Evolutionary conservation across 1,140 invertebrate genomes (phyloP).

Genomic region (Agraylea sexmaculata): DNA sequence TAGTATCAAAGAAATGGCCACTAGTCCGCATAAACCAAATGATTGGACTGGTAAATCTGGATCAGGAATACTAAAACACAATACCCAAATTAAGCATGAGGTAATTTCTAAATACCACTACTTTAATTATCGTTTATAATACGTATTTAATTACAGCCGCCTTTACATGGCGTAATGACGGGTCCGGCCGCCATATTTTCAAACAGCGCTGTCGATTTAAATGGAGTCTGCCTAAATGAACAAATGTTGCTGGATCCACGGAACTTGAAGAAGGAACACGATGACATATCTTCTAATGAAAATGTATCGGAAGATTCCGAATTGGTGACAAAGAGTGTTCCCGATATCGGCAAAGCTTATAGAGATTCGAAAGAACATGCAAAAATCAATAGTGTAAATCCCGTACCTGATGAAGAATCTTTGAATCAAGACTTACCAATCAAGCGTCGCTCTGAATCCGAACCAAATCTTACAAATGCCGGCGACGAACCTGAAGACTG

Average conservation of each 20-base stretch:
- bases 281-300: constrained; percentile 30
- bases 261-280: constrained; percentile 35
- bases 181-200: constrained; percentile 69
- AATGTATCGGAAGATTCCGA: constrained; percentile 24
- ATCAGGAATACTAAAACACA: too few relatives aligned
- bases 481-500: constrained; percentile 26
- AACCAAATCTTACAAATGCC: constrained; percentile 35
- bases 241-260: constrained; percentile 43
- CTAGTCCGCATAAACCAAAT: constrained; percentile 26
- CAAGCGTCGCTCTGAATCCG: constrained; percentile 34
- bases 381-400: constrained; percentile 20
- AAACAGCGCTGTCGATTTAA: constrained; percentile 79
- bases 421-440: constrained; percentile 26
- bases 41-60: too few relatives aligned
- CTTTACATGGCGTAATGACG: constrained; percentile 40
- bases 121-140: not conserved
- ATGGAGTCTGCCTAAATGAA: constrained; percentile 64
- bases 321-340: constrained; percentile 33
- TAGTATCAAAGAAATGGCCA: constrained; percentile 11
- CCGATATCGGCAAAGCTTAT: constrained; percentile 31
- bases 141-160: constrained; percentile 22
- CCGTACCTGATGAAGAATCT: constrained; percentile 23
- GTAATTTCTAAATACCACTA: not conserved
- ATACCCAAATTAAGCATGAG: too few relatives aligned
- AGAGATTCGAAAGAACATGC: constrained; percentile 15